A percentile compares a stretch with the other conserved stretches of the same genome.
These are phyloP conservation scores for Nannoperca obscura DNA, from an alignment of 2,797 vertebrate genomes.

Conservation along the genomic window DNA sequence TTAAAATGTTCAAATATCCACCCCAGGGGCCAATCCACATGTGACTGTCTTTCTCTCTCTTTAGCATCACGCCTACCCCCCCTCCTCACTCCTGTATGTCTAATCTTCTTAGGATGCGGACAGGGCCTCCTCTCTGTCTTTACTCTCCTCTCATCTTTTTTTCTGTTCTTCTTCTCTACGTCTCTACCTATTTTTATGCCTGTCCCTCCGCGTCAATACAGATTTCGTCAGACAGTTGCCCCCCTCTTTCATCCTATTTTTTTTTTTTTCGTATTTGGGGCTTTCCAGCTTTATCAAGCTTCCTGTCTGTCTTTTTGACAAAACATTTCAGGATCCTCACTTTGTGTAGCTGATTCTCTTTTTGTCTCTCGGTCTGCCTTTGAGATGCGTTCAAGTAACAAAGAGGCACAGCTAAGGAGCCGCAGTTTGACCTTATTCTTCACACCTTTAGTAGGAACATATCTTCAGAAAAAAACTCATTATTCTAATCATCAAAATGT, in stretches of 20 bases:
- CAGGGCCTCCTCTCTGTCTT: constrained; percentile 47
- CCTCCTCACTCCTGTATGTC: not conserved
- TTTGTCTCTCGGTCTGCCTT: constrained; percentile 10
- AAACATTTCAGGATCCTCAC: constrained; percentile 34
- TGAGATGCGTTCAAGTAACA: constrained; percentile 1
- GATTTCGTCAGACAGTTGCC: constrained; percentile 62
- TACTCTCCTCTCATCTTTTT: constrained; percentile 45
- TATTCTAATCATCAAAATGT: constrained; percentile 47
- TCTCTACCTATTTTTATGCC: constrained; percentile 65
- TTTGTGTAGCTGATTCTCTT: constrained; percentile 28
- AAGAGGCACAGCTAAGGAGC: not conserved
- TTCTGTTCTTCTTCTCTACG: constrained; percentile 33
- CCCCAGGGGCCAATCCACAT: not conserved
- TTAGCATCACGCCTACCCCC: constrained; percentile 10
- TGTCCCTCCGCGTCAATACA: constrained; percentile 61
- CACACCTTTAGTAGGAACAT: constrained; percentile 7
- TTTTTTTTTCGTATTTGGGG: constrained; percentile 17
- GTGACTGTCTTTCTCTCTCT: constrained; percentile 26
- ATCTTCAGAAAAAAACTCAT: constrained; percentile 30
- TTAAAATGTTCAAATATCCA: constrained; percentile 18
- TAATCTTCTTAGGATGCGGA: constrained; percentile 51
- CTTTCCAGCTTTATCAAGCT: constrained; percentile 51
- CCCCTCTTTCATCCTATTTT: constrained; percentile 49
- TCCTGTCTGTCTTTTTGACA: constrained; percentile 25
- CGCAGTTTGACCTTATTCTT: constrained; percentile 4